Base-by-base conservation (phyloP, 2,888 invertebrate species). In the Antheraea yamamai region DNA sequence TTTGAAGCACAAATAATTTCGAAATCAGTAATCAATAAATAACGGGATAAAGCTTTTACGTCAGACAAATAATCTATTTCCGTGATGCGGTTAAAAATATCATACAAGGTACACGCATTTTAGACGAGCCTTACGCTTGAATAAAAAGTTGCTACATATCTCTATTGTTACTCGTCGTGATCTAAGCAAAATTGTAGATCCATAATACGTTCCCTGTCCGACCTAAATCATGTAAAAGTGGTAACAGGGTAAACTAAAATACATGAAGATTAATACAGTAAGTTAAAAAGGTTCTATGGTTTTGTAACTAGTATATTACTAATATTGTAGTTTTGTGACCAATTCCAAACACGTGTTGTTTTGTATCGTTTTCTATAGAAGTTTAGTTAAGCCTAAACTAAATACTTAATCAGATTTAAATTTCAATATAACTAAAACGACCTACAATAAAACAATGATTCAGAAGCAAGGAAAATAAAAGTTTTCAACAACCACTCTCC, bases 171-270 rank as follows among this genome's bases (percentile, higher is more conserved):
- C 30, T 66, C 66, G 26, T 30, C 30, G 66, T 30, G 66, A 30
- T 66, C 30, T 26, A 26, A 66, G 61, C 61, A 23, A 23, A 61
- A 30, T 55, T n/a, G 26, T 55, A 23, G 51, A 74, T 70, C 52
- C 23, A 70, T 83, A 84, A 87, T 82, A 84, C 80, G 77, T 76
- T 75, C 81, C 80, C 82, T 86, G 89, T 87, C 87, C 78, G 83
- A 89, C 87, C 88, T 85, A 81, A 85, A 87, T 89, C 87, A 89
- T 79, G 78, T 73, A 81, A 83, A 83, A 81, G 81, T 78, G 77
- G 78, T 76, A 39, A 75, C 78, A 77, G 79, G 77, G 80, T 82
- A 78, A 80, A 82, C 80, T 81, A 82, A 83, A 82, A 81, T 79
- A 77, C 75, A 75, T 78, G 79, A 74, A 75, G 80, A 81, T 83